A percentile compares a stretch with the other conserved stretches of the same genome.
Conservation (phyloP, 2,797 vertebrate genomes). For the Sebastolobus alascanus region DNA sequence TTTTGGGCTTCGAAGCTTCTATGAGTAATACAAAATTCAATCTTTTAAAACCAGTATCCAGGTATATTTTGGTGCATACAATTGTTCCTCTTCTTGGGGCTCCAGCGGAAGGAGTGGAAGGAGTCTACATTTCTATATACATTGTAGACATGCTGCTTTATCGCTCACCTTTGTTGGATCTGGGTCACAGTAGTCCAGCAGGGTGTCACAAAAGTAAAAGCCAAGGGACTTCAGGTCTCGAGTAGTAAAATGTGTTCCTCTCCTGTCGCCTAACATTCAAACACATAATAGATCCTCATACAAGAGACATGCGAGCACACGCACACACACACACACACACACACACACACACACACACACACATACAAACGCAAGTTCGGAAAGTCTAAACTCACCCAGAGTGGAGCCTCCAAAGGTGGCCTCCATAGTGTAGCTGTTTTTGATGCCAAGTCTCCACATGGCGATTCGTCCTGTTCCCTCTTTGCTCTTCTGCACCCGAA, state of each 20-base stretch:
- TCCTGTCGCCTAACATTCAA: slow-evolving; percentile 84
- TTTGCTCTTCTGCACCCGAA: slow-evolving; percentile 93
- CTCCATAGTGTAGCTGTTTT: slow-evolving; percentile 97
- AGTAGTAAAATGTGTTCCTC: slow-evolving; percentile 90
- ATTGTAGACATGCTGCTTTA: background rate
- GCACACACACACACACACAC: background rate
- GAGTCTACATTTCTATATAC: background rate
- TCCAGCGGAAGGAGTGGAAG: background rate
- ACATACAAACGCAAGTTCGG: background rate
- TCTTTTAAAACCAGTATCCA: background rate
- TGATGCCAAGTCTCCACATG: slow-evolving; percentile 94
- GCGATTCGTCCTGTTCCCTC: slow-evolving; percentile 92
- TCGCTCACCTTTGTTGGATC: slow-evolving; percentile 88
- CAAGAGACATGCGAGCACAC: background rate
- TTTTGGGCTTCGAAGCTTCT: too few species aligned
- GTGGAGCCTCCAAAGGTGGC: slow-evolving; percentile 93
- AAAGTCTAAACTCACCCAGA: slow-evolving; percentile 84
- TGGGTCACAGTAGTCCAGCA: slow-evolving; percentile 94
- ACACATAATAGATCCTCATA: background rate
- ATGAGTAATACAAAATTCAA: background rate
- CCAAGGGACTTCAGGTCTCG: slow-evolving; percentile 92
- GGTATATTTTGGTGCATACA: background rate
- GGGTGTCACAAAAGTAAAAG: slow-evolving; percentile 91
- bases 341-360: background rate
- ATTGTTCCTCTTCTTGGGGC: background rate